Conservation (phyloP, 2,797 vertebrate species). For the Oreonectes daqikongensis region DNA sequence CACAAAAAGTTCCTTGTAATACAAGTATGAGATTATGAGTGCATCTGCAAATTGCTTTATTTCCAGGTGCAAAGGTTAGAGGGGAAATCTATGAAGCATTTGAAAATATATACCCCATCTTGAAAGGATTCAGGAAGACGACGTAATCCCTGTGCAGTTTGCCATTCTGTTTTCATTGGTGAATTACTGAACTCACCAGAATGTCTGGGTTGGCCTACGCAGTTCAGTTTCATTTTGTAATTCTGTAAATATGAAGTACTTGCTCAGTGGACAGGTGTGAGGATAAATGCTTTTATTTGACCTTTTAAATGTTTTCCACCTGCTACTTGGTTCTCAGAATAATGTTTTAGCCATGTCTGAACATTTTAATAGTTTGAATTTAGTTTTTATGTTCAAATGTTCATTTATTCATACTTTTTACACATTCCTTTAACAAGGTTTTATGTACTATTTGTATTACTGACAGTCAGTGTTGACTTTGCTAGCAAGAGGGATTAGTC, state of each 20-base stretch:
- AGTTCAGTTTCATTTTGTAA: slow-evolving; percentile 45
- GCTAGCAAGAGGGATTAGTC: background rate
- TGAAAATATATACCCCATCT: slow-evolving; percentile 99
- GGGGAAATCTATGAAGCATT: slow-evolving; percentile 98
- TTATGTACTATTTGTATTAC: slow-evolving; percentile 24
- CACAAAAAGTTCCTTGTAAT: background rate
- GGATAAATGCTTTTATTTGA: slow-evolving; percentile 42
- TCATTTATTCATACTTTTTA: slow-evolving; percentile 15
- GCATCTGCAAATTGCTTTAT: background rate
- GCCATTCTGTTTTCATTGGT: slow-evolving; percentile 23
- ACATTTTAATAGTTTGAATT: slow-evolving; percentile 20
- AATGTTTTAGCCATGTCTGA: slow-evolving; percentile 24
- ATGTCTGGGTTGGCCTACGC: slow-evolving; percentile 32
- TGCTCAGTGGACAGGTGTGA: slow-evolving; percentile 10
- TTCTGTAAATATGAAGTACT: slow-evolving; percentile 54
- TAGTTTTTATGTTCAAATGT: slow-evolving; percentile 28
- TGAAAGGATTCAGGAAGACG: slow-evolving; percentile 98
- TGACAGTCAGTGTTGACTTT: background rate
- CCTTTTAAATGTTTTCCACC: slow-evolving; percentile 39
- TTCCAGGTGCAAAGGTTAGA: slow-evolving; percentile 95
- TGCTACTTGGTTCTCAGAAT: slow-evolving; percentile 31
- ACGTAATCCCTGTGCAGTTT: slow-evolving; percentile 76
- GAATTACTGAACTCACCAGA: slow-evolving; percentile 29
- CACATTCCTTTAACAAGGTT: slow-evolving; percentile 40
- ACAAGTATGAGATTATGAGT: background rate